These are phyloP conservation scores for Cavia porcellus DNA, from an alignment of 2,113 vertebrate species.

Conservation along the genomic window DNA sequence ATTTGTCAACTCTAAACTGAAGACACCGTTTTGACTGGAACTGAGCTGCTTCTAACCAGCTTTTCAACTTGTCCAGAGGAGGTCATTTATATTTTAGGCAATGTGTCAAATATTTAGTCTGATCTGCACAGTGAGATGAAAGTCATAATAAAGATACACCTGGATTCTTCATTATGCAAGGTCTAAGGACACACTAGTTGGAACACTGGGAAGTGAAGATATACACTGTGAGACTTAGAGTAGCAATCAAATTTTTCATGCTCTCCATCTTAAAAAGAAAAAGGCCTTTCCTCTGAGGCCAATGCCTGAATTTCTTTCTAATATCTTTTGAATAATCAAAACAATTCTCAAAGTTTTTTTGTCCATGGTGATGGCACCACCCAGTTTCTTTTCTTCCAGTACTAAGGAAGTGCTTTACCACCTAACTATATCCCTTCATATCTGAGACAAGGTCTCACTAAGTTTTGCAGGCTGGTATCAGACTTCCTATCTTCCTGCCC, in stretches of 20 bases:
- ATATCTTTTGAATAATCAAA: conserved; percentile 32
- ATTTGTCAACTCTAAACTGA: conserved; percentile 94
- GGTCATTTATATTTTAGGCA: conserved; percentile 93
- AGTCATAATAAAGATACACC: conserved; percentile 86
- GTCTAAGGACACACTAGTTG: neutral
- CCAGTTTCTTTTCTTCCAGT: neutral
- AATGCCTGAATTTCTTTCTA: conserved; percentile 2
- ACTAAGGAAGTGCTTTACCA: neutral
- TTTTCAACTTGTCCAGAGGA: conserved; percentile 91
- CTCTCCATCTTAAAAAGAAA: conserved; percentile 40
- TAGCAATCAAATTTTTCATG: conserved; percentile 40
- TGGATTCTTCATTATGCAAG: conserved; percentile 76
- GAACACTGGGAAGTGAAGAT: neutral
- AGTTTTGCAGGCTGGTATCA: neutral
- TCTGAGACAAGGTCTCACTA: neutral
- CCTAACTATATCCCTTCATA: neutral
- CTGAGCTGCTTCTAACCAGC: conserved; percentile 83
- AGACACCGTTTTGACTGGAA: conserved; percentile 82
- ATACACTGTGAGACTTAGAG: conserved; percentile 52
- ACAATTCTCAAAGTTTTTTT: conserved; percentile 47
- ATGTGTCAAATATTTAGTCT: conserved; percentile 92
- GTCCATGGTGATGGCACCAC: neutral
- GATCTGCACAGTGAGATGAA: conserved; percentile 88
- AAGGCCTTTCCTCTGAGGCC: neutral
- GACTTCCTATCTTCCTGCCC: neutral